Conservation (phyloP, 2,113 vertebrate genomes). For the Mellivora capensis region DNA sequence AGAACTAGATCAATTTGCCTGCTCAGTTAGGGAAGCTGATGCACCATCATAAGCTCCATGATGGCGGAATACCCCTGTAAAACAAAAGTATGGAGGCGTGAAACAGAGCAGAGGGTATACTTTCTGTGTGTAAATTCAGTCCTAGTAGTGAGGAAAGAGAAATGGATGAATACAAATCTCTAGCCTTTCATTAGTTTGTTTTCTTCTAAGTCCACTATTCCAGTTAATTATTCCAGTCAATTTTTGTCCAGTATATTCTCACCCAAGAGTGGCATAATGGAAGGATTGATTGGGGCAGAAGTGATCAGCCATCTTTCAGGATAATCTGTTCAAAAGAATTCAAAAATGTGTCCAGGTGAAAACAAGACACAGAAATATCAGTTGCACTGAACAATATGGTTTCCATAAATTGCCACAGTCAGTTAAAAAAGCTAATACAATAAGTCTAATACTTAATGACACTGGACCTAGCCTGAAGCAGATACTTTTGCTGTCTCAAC, state of each 20-base stretch:
- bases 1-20: not conserved
- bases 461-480: not conserved
- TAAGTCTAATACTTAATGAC: not conserved
- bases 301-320: not conserved
- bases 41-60: not conserved
- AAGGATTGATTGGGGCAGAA: not conserved
- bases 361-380: not conserved
- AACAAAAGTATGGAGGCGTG: fast-evolving
- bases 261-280: not conserved
- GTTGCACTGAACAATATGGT: not conserved
- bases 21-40: not conserved
- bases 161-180: not conserved
- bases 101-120: not conserved
- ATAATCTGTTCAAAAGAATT: not conserved
- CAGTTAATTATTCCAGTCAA: too few relatives aligned
- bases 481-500: not conserved
- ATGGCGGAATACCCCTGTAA: not conserved
- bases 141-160: not conserved
- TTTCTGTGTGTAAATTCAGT: not conserved
- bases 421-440: not conserved
- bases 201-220: not conserved
- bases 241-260: not conserved
- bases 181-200: not conserved
- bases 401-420: not conserved
- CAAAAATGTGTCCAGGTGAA: not conserved